Evolutionary conservation across 2,797 vertebrate species (phyloP), one percentile per base, ranked within the genome.

Genomic region (Melanotaenia pygmaea): DNA sequence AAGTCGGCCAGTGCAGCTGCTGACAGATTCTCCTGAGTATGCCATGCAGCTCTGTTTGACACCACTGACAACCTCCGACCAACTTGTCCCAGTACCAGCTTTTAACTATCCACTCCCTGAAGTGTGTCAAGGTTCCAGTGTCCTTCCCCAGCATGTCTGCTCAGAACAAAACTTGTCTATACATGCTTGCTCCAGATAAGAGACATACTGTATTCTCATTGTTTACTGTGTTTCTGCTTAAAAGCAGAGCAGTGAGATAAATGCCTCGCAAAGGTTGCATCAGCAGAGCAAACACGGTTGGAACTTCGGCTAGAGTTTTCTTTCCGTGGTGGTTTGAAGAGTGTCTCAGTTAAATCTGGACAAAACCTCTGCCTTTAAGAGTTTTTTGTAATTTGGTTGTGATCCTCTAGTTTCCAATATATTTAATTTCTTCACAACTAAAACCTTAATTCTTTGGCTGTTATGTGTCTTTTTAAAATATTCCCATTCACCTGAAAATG

Each of bases 71-170:
- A 91, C 77, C 89, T 75, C 64, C 84, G 82, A 67, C 72, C 80
- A 8, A 75, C 63, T 85, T 84, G 59, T 76, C 74, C 59, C 11
- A 38, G 18, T 50, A n/a, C 51, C 43, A 72, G 24, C 59, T 66
- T 53, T 4, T 28, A 43, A 28, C 43, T 38, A 6, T 64, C 53
- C 14, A 16, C 47, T 35, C 63, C 62, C 32, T 65, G 11, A 79
- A 88, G 71, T 72, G 65, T 83, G 83, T 86, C 83, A 72, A 67
- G 75, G 79, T 76, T 89, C 18, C 5, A 69, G 50, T 81, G 81
- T 85, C 79, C 64, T 77, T 79, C 62, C 14, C 34, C 5, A 67
- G 38, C 38, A 54, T 37, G 30, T 35, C 18, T 43, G 59, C 26
- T 32, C 26, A 71, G 68, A 73, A 45, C 37, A 40, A 69, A 67